Evolutionary conservation across 2,888 invertebrate genomes (phyloP).

Genomic region (Gymnoscelis rufifasciata): DNA sequence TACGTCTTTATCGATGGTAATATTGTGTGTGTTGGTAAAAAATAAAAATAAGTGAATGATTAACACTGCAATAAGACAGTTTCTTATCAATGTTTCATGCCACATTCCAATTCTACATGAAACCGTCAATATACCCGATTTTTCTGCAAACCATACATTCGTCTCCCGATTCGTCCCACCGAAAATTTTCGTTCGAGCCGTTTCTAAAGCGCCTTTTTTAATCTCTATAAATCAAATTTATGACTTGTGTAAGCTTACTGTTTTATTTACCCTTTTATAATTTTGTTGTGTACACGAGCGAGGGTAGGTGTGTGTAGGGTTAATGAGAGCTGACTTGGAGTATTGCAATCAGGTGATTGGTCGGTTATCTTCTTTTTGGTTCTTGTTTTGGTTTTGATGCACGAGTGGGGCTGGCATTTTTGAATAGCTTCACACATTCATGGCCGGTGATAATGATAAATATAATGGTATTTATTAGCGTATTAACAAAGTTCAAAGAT

Average conservation of each 20-base stretch:
- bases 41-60: too few relatives aligned
- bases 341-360: neutral
- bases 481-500: too few relatives aligned
- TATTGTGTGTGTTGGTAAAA: too few relatives aligned
- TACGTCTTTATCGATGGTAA: too few relatives aligned
- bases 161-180: conserved; percentile 76
- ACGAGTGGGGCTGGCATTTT: too few relatives aligned
- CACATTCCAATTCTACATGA: too few relatives aligned
- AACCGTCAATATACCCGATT: conserved; percentile 9
- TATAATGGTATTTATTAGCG: too few relatives aligned
- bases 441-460: too few relatives aligned
- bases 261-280: conserved; percentile 80
- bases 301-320: neutral
- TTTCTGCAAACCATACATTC: conserved; percentile 53
- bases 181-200: conserved; percentile 78
- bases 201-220: conserved; percentile 79
- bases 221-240: conserved; percentile 80
- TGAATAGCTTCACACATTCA: too few relatives aligned
- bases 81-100: too few relatives aligned
- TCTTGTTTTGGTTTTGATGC: too few relatives aligned
- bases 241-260: conserved; percentile 80
- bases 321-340: neutral
- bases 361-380: neutral
- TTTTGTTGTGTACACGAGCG: conserved; percentile 57
- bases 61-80: too few relatives aligned